These are phyloP conservation scores for Notamacropus eugenii DNA, from an alignment of 2,797 vertebrate genomes.

Conservation along the genomic window DNA sequence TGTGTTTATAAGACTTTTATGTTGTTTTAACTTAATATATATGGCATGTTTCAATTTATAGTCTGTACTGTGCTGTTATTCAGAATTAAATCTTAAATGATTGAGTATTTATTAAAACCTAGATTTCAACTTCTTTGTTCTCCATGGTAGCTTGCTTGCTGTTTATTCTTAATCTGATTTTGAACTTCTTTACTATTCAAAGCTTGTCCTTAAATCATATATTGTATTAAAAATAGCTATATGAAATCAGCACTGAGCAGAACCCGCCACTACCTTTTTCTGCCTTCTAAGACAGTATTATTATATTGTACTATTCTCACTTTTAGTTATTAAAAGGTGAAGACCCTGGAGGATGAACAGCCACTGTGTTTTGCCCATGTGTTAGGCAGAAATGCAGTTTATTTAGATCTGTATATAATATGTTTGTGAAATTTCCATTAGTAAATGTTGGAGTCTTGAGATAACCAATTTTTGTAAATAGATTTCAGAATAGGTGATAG, in stretches of 20 bases:
- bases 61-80: not conserved
- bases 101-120: slow-evolving; percentile 59
- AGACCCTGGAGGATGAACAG: not conserved
- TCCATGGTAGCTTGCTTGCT: slow-evolving; percentile 51
- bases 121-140: slow-evolving; percentile 60
- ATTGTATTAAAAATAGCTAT: slow-evolving; percentile 40
- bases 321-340: slow-evolving; percentile 13
- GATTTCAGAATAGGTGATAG: slow-evolving; percentile 19
- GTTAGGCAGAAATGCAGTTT: slow-evolving; percentile 11
- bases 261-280: slow-evolving; percentile 29
- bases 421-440: slow-evolving; percentile 47
- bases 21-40: slow-evolving; percentile 56
- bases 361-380: slow-evolving; percentile 30
- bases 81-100: slow-evolving; percentile 40
- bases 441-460: slow-evolving; percentile 23
- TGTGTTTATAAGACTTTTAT: slow-evolving; percentile 44
- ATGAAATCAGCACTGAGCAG: slow-evolving; percentile 50
- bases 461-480: slow-evolving; percentile 48
- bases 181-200: slow-evolving; percentile 54
- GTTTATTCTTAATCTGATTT: slow-evolving; percentile 59
- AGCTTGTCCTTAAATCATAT: slow-evolving; percentile 51
- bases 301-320: not conserved
- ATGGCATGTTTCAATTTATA: slow-evolving; percentile 23
- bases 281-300: slow-evolving; percentile 33
- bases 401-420: slow-evolving; percentile 38